These are phyloP conservation scores for Rhipidura dahli DNA, from an alignment of 2,113 vertebrate genomes.

Conservation along the genomic window DNA sequence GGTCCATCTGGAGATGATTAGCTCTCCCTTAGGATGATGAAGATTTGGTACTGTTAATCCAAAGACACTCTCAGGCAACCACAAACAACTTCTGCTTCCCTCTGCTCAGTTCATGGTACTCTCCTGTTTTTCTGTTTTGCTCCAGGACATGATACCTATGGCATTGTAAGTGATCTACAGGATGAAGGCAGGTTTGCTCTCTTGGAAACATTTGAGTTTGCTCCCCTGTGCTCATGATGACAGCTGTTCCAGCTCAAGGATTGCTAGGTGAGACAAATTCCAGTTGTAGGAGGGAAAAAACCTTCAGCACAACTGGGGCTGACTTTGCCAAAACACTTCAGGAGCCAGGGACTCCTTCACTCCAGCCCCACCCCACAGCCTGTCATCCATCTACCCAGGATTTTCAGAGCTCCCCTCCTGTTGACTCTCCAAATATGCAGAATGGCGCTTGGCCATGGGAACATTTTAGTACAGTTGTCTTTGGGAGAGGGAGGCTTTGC, in stretches of 20 bases:
- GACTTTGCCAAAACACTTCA: neutral
- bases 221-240: neutral
- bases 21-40: neutral
- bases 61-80: neutral
- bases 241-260: neutral
- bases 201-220: neutral
- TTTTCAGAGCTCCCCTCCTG: neutral
- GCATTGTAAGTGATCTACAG: neutral
- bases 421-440: neutral
- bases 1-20: neutral
- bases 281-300: neutral
- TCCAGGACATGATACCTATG: neutral
- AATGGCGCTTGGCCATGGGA: neutral
- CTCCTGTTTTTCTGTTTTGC: neutral
- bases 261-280: neutral
- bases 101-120: neutral
- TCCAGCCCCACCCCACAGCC: neutral
- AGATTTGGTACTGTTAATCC: neutral
- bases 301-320: neutral
- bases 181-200: neutral
- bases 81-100: neutral
- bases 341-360: neutral
- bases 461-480: neutral
- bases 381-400: neutral
- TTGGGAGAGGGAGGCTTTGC: neutral